These are phyloP conservation scores for Kryptolebias marmoratus DNA, from an alignment of 2,113 vertebrate genomes.

Conservation along the genomic window DNA sequence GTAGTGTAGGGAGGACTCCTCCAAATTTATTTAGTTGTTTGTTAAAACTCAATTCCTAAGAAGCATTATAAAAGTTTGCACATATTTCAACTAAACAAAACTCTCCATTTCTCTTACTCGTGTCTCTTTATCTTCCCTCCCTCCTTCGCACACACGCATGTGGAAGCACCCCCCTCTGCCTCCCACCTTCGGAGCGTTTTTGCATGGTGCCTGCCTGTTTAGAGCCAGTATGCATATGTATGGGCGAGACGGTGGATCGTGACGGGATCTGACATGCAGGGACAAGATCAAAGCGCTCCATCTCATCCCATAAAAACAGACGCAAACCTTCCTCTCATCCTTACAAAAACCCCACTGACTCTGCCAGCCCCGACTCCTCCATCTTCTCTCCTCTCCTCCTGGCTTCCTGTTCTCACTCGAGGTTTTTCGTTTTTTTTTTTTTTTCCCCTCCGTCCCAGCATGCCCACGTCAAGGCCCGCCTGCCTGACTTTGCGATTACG, in stretches of 20 bases:
- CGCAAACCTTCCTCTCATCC: slow-evolving; percentile 78
- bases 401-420: slow-evolving; percentile 30
- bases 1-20: slow-evolving; percentile 22
- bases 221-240: slow-evolving; percentile 78
- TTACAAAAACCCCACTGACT: slow-evolving; percentile 77
- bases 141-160: slow-evolving; percentile 13
- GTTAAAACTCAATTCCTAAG: slow-evolving; percentile 6
- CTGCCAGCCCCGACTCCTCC: slow-evolving; percentile 69
- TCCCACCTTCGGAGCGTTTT: slow-evolving; percentile 54
- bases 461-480: slow-evolving; percentile 66
- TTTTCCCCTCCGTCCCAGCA: slow-evolving; percentile 49
- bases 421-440: neutral
- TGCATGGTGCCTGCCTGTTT: slow-evolving; percentile 73
- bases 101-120: slow-evolving; percentile 7
- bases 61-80: slow-evolving; percentile 21
- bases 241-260: slow-evolving; percentile 76
- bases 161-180: slow-evolving; percentile 36
- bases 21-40: slow-evolving; percentile 26
- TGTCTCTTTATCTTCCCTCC: slow-evolving; percentile 32
- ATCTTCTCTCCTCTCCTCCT: slow-evolving; percentile 64
- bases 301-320: slow-evolving; percentile 81
- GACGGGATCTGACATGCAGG: slow-evolving; percentile 77
- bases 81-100: slow-evolving; percentile 38
- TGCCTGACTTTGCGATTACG: slow-evolving; percentile 70
- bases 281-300: slow-evolving; percentile 82